Evolutionary conservation across 2,888 invertebrate species (phyloP), one percentile per base, ranked within the genome.

Genomic region (Polydrusus pterygomalis): DNA sequence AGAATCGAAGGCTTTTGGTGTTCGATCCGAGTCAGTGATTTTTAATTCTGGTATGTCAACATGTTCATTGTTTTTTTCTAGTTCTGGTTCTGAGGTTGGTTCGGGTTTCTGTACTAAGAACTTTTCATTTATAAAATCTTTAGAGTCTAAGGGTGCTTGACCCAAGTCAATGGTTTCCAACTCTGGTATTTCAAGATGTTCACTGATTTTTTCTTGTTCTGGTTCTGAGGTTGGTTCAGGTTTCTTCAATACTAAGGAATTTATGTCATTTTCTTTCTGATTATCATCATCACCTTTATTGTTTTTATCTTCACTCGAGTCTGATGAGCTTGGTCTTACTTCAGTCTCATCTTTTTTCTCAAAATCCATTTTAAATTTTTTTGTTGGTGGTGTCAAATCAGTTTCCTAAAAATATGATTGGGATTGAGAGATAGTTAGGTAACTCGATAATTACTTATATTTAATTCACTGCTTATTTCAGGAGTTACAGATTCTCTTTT

Each of bases 81-180:
- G 43, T 45, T 63, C 11, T 13, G 43, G n/a, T n/a, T n/a, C n/a
- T n/a, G n/a, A n/a, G n/a, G n/a, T n/a, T n/a, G n/a, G n/a, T n/a
- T 90, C 86, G 0, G 97, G 97, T 96, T 97, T 96, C 77, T 94
- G 91, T 0, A 95, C 91, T 34, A 96, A 87, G 86, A 97, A 97
- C 79, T 95, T 91, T 70, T 93, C 89, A 81, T 93, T 91, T 62
- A 96, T 92, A 79, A 90, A 92, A 75, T 86, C 85, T 82, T 88
- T 89, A 9, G 17, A 20, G 56, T 75, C 43, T n/a, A 71, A 70
- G 25, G 45, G 34, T 0, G 70, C 70, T 30, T 13, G 62, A 7
- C 49, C 65, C 10, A 72, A 13, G 18, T 34, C 9, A 20, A 13
- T 1, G 15, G 58, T 30, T 9, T 20, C 8, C 1, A 58, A 9